phyloP scores from a whole-genome alignment of 2,888 invertebrate species.

The Seladonia tumulorum region DNA sequence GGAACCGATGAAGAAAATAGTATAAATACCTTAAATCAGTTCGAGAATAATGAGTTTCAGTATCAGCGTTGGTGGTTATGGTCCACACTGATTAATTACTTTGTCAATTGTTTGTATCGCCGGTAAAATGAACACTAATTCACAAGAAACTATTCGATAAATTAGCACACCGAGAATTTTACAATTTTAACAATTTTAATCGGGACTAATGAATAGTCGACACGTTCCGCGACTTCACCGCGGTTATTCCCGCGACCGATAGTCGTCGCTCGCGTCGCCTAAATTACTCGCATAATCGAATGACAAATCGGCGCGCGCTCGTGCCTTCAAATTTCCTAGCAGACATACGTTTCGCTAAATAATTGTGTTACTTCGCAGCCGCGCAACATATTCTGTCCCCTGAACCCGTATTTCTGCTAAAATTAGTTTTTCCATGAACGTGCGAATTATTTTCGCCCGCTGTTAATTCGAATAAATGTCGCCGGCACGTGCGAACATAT shows the following conservation, averaged over 20 bases:
- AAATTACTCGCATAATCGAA: conserved; percentile 52
- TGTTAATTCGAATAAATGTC: conserved; percentile 7
- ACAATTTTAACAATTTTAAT: not conserved
- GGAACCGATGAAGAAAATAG: too few relatives aligned
- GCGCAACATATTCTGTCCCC: not conserved
- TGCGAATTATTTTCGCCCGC: conserved; percentile 34
- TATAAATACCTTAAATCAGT: too few relatives aligned
- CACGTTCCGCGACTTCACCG: conserved; percentile 19
- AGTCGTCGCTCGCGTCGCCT: not conserved
- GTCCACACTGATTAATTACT: not conserved
- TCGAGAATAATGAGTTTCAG: not conserved
- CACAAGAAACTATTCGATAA: conserved; percentile 2
- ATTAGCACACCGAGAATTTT: not conserved
- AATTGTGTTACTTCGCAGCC: conserved; percentile 32
- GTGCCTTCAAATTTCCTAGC: conserved; percentile 22
- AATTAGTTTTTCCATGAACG: conserved; percentile 41
- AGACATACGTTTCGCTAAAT: conserved; percentile 24
- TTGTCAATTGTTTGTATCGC: not conserved
- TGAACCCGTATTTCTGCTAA: not conserved
- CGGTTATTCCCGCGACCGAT: conserved; percentile 27
- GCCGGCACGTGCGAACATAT: not conserved
- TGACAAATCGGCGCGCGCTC: conserved; percentile 33
- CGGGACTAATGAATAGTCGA: not conserved
- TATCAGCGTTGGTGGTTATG: too few relatives aligned
- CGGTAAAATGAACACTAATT: not conserved